phyloP scores from a whole-genome alignment of 2,797 vertebrate genomes.

The Microcaecilia unicolor region DNA sequence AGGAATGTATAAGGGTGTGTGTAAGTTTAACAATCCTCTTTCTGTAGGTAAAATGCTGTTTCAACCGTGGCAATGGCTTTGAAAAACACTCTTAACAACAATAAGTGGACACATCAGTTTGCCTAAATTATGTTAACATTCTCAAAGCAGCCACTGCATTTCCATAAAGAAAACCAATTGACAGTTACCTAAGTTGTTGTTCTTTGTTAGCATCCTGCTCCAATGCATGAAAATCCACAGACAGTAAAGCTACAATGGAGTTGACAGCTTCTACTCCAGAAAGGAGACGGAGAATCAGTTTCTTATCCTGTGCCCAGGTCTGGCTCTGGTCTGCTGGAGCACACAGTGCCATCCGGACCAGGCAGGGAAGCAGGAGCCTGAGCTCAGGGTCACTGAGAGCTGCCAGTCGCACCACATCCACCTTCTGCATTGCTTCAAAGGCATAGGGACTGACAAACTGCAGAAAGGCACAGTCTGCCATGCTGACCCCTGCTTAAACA shows the following conservation, averaged over 20 bases:
- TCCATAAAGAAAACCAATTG: too few species aligned
- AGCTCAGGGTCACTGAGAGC: constrained; percentile 89
- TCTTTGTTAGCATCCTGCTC: constrained; percentile 96
- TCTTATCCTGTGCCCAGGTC: constrained; percentile 95
- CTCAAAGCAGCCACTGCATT: too few species aligned
- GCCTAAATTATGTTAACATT: too few species aligned
- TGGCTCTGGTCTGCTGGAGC: constrained; percentile 95
- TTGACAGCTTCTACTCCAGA: constrained; percentile 96
- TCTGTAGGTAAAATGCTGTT: too few species aligned
- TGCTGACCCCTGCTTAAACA: constrained; percentile 22
- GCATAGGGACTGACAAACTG: constrained; percentile 90
- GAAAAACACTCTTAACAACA: too few species aligned
- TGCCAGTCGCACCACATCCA: constrained; percentile 81
- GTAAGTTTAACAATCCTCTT: too few species aligned
- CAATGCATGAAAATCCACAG: constrained; percentile 93
- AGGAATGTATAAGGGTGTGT: too few species aligned
- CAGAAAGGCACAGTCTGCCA: constrained; percentile 73
- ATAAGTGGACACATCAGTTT: too few species aligned
- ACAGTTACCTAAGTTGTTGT: constrained; percentile 88
- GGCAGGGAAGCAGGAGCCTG: constrained; percentile 83
- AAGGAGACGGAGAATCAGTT: constrained; percentile 88
- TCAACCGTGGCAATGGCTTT: too few species aligned
- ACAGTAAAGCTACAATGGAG: constrained; percentile 88
- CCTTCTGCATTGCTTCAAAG: constrained; percentile 97
- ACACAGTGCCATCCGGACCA: constrained; percentile 94